Percentiles rank a stretch among this genome's conserved stretches.
Evolutionary conservation across 2,888 invertebrate species (phyloP).

Genomic region (Pseudococcus longispinus): DNA sequence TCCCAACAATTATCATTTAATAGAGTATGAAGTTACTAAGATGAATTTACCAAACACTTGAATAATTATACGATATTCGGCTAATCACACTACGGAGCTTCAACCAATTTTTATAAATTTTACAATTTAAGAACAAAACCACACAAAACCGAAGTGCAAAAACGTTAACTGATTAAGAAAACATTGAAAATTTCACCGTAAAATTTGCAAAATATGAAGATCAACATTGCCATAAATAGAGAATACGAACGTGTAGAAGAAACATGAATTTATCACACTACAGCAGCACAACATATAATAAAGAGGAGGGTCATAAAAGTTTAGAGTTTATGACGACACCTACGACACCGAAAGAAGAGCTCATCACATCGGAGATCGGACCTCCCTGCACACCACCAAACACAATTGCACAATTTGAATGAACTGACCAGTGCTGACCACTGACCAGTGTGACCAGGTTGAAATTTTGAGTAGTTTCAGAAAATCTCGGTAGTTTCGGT

Average conservation of each 20-base stretch:
- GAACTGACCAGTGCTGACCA: too few relatives aligned
- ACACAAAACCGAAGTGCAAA: background rate
- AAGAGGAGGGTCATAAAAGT: too few relatives aligned
- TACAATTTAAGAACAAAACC: background rate
- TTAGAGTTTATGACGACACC: background rate
- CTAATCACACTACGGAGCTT: background rate
- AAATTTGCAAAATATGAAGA: background rate
- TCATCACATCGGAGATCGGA: background rate
- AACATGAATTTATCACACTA: background rate
- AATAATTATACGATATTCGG: background rate
- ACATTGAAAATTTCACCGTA: background rate
- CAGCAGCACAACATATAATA: background rate
- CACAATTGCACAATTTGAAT: too few relatives aligned
- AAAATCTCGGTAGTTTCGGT: too few relatives aligned
- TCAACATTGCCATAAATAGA: conserved; percentile 31
- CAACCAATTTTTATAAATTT: background rate
- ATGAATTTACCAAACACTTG: background rate
- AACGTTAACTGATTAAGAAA: background rate
- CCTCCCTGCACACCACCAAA: too few relatives aligned
- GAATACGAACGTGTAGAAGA: background rate
- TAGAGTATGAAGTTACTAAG: background rate
- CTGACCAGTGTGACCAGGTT: too few relatives aligned
- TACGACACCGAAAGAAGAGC: too few relatives aligned
- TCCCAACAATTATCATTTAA: background rate
- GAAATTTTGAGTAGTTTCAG: too few relatives aligned